Conservation (phyloP, 2,113 vertebrate species). For the Cinclus mexicanus region DNA sequence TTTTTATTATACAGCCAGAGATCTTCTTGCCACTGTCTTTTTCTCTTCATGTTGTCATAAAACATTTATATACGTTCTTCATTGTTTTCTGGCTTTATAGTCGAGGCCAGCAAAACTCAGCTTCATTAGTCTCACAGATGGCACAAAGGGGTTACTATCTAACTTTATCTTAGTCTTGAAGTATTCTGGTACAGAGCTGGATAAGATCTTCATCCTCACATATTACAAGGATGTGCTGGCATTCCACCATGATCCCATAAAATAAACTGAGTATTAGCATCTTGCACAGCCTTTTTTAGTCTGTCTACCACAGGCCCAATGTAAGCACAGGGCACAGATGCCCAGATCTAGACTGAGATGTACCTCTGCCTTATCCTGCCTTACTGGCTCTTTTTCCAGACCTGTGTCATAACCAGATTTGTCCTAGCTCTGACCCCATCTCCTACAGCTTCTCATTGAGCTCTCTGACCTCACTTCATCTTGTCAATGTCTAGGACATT, state of each 20-base stretch:
- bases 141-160: not conserved
- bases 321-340: not conserved
- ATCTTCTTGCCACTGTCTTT: not conserved
- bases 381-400: not conserved
- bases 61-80: not conserved
- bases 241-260: not conserved
- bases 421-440: not conserved
- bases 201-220: not conserved
- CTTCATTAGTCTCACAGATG: not conserved
- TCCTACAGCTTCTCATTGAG: not conserved
- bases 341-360: not conserved
- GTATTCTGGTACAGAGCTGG: not conserved
- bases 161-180: not conserved
- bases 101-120: not conserved
- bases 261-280: not conserved
- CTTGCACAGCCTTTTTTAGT: not conserved
- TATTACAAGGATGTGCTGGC: not conserved
- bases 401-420: not conserved
- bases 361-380: not conserved
- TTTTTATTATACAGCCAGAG: not conserved
- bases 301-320: not conserved
- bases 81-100: not conserved
- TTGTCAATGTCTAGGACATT: not conserved
- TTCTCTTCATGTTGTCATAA: not conserved
- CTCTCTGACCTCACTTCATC: not conserved